Conservation (phyloP, 2,888 invertebrate genomes). For the Tipula unca region DNA sequence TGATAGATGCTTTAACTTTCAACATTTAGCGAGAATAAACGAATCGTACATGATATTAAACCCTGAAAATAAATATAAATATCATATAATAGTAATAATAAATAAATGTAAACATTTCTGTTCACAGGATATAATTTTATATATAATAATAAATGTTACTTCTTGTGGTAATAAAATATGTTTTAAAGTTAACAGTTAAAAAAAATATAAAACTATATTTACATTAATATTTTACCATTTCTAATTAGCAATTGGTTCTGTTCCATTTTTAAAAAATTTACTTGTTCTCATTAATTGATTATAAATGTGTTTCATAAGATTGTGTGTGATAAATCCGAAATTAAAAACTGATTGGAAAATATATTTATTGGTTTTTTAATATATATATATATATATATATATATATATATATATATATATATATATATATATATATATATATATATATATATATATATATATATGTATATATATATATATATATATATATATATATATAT, state of each 20-base stretch:
- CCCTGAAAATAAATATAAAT: not conserved
- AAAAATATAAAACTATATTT: not conserved
- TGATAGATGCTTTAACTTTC: too few relatives aligned
- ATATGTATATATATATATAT: too few relatives aligned
- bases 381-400: too few relatives aligned
- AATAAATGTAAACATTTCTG: not conserved
- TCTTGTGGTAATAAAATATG: not conserved
- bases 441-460: not conserved
- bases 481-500: too few relatives aligned
- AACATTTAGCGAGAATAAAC: too few relatives aligned
- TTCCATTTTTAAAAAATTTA: not conserved
- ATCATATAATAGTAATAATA: not conserved
- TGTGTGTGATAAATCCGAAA: not conserved
- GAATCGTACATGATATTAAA: not conserved
- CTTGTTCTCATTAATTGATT: not conserved
- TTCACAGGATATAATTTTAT: not conserved
- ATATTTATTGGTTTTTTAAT: too few relatives aligned
- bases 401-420: too few relatives aligned
- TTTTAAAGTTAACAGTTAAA: not conserved
- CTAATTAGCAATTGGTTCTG: not conserved
- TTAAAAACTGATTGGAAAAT: not conserved
- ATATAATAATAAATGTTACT: not conserved
- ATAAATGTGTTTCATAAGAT: constrained; percentile 8
- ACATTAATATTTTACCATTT: not conserved
- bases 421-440: too few relatives aligned